These are phyloP conservation scores for Pollicipes pollicipes DNA, from an alignment of 1,140 invertebrate species.

Conservation along the genomic window DNA sequence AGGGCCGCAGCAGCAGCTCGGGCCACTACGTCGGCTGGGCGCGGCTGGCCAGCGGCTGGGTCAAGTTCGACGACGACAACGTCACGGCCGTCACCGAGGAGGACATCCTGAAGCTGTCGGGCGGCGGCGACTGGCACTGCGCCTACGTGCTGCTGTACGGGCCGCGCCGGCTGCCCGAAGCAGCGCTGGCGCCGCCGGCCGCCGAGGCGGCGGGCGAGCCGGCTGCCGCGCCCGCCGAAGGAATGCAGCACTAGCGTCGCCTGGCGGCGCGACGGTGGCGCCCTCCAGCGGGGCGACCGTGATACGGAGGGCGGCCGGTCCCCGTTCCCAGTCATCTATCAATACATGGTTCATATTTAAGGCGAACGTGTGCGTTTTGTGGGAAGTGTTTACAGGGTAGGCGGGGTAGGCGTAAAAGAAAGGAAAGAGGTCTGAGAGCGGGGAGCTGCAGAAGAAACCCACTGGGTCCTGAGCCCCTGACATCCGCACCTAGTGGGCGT, in stretches of 20 bases:
- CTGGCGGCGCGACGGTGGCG: background rate
- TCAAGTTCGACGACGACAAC: constrained; percentile 93
- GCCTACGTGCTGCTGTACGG: constrained; percentile 94
- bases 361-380: too few relatives aligned
- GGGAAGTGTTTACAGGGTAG: too few relatives aligned
- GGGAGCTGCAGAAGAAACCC: too few relatives aligned
- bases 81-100: constrained; percentile 75
- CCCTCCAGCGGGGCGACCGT: too few relatives aligned
- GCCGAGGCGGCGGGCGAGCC: too few relatives aligned
- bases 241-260: background rate
- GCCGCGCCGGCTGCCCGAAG: constrained; percentile 48
- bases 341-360: background rate
- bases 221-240: too few relatives aligned
- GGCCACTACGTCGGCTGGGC: constrained; percentile 99
- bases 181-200: background rate
- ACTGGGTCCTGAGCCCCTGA: too few relatives aligned
- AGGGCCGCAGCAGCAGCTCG: constrained; percentile 85
- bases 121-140: constrained; percentile 98
- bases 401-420: too few relatives aligned
- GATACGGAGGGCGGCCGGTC: background rate
- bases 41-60: constrained; percentile 51
- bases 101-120: constrained; percentile 87
- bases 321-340: background rate
- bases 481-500: too few relatives aligned
- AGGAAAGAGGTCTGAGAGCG: too few relatives aligned